Evolutionary conservation across 2,113 vertebrate genomes (phyloP).

Genomic region (Fulica atra): DNA sequence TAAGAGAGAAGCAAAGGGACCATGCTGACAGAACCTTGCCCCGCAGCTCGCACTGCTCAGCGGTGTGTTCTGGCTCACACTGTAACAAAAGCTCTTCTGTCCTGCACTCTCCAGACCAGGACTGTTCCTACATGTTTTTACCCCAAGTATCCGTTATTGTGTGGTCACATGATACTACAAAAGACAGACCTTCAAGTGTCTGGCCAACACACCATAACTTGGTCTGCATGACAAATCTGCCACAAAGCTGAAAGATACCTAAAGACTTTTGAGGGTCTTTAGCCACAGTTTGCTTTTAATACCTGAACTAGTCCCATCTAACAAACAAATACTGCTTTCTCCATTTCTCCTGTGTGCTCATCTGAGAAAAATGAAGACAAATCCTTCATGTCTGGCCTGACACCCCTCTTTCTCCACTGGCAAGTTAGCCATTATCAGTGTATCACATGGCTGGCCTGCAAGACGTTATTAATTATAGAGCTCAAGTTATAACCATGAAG

Average conservation of each 20-base stretch:
- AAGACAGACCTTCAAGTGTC: not conserved
- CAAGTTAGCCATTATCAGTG: not conserved
- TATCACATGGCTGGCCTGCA: not conserved
- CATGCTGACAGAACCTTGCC: not conserved
- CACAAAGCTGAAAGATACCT: not conserved
- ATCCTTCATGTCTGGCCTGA: not conserved
- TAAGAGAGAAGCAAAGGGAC: not conserved
- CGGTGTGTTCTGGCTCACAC: not conserved
- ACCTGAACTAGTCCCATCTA: not conserved
- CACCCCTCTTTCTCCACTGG: not conserved
- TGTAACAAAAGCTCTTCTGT: not conserved
- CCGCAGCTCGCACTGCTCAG: not conserved
- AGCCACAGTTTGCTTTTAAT: not conserved
- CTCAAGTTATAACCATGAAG: not conserved
- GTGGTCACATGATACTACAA: not conserved
- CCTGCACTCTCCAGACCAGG: not conserved
- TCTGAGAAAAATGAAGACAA: not conserved
- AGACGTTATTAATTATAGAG: not conserved
- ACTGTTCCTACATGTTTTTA: accelerated
- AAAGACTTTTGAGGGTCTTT: not conserved
- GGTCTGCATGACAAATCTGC: not conserved
- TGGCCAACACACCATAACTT: not conserved
- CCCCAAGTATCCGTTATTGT: not conserved
- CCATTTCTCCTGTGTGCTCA: not conserved
- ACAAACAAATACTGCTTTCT: not conserved